Percentiles rank a stretch among this genome's conserved stretches.
Conservation (phyloP, 92 coral and sea anemone genomes). For the Heliopora coerulea region DNA sequence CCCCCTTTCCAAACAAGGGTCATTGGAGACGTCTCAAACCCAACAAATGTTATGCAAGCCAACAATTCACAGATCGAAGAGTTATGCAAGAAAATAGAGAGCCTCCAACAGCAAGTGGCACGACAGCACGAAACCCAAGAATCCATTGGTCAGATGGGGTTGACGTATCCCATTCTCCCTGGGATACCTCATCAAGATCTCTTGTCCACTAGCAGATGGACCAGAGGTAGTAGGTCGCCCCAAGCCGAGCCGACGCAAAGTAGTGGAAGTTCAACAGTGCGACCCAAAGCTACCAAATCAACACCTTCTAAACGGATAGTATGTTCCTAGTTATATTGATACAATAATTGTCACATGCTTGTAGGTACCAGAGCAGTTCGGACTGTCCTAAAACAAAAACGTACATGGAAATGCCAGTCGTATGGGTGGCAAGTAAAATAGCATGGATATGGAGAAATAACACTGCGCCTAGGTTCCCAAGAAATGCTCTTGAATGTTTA, state of each 20-base stretch:
- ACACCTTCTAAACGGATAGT: constrained; percentile 25
- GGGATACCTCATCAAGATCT: too few species aligned
- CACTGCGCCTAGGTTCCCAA: constrained; percentile 23
- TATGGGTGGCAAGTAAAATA: constrained; percentile 33
- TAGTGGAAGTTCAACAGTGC: background rate
- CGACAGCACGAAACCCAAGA: background rate
- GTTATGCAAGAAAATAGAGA: background rate
- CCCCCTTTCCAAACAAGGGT: background rate
- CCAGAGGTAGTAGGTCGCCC: too few species aligned
- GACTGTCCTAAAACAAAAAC: background rate
- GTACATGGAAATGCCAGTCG: constrained; percentile 36
- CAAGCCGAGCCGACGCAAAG: too few species aligned
- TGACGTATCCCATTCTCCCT: too few species aligned
- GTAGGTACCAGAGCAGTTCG: constrained; percentile 33
- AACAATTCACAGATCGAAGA: background rate
- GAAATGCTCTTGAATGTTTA: constrained; percentile 33
- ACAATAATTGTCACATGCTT: constrained; percentile 40
- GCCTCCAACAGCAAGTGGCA: background rate
- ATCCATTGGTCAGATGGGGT: too few species aligned
- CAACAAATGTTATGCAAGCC: too few species aligned
- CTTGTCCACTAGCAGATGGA: too few species aligned
- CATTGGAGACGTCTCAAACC: background rate
- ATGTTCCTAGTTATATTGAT: constrained; percentile 44
- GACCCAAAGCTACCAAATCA: background rate
- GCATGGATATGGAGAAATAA: constrained; percentile 28